These are phyloP conservation scores for Melangyna quadrimaculata DNA, from an alignment of 2,888 invertebrate species.

Conservation along the genomic window DNA sequence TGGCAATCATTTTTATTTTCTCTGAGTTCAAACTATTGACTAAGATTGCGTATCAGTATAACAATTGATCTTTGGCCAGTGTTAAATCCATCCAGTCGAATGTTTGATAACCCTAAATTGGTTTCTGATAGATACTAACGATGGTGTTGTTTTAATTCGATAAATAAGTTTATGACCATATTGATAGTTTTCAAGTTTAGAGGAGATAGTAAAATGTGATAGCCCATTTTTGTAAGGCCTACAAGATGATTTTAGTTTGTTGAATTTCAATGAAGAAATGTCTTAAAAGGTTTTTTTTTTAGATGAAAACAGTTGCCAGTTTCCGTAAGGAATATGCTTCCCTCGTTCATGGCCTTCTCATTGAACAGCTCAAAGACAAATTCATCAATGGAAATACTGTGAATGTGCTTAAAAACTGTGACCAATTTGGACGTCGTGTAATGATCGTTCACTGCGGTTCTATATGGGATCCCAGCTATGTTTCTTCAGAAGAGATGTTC, in stretches of 20 bases:
- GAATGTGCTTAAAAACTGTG: slow-evolving; percentile 89
- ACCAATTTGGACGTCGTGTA: slow-evolving; percentile 89
- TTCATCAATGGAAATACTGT: slow-evolving; percentile 88
- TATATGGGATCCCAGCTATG: slow-evolving; percentile 88
- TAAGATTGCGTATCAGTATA: slow-evolving; percentile 28
- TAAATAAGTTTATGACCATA: background rate
- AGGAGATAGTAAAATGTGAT: too few relatives aligned
- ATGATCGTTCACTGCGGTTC: slow-evolving; percentile 88
- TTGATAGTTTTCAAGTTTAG: background rate
- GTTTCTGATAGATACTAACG: background rate
- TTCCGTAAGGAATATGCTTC: slow-evolving; percentile 88
- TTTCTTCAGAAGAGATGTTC: slow-evolving; percentile 89
- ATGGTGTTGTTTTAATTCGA: background rate
- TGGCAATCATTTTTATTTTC: background rate
- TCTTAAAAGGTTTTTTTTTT: background rate
- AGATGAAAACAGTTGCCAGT: slow-evolving; percentile 89
- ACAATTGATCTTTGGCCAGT: slow-evolving; percentile 48
- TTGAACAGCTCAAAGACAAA: slow-evolving; percentile 85
- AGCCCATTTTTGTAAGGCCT: too few relatives aligned
- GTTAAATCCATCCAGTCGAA: slow-evolving; percentile 1
- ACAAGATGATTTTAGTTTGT: too few relatives aligned
- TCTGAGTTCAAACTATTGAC: slow-evolving; percentile 25
- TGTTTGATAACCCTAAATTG: slow-evolving; percentile 37
- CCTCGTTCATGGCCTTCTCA: slow-evolving; percentile 85
- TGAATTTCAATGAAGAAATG: background rate